Evolutionary conservation across 2,888 invertebrate species (phyloP).

Genomic region (Cryptocephalus moraei): DNA sequence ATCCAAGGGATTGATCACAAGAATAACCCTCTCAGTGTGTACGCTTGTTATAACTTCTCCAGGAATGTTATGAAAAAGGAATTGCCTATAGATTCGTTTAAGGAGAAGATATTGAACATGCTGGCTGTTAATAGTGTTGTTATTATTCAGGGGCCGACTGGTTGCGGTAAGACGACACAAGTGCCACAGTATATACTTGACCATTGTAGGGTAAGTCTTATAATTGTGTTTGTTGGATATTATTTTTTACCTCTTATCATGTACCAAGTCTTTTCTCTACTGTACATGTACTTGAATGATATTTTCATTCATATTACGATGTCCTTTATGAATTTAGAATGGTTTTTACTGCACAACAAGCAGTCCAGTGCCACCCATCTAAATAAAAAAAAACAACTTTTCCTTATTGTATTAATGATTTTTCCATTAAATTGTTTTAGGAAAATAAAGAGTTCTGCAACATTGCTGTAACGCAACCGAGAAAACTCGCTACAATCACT

Average conservation of each 20-base stretch:
- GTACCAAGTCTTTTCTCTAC: no score
- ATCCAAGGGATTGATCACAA: slow-evolving; percentile 11
- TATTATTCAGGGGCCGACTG: slow-evolving; percentile 86
- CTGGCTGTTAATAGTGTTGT: slow-evolving; percentile 63
- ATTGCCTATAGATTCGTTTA: slow-evolving; percentile 25
- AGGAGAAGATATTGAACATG: slow-evolving; percentile 47
- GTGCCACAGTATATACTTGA: slow-evolving; percentile 92
- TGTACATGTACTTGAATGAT: no score
- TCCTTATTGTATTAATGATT: no score
- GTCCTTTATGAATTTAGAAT: no score
- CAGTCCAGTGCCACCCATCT: no score
- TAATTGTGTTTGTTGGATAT: no score
- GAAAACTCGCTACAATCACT: slow-evolving; percentile 86
- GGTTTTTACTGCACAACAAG: no score
- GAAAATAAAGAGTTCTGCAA: slow-evolving; percentile 60
- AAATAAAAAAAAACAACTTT: no score
- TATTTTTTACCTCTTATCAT: no score
- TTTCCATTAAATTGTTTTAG: neutral
- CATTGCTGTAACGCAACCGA: slow-evolving; percentile 87
- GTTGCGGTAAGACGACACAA: slow-evolving; percentile 90
- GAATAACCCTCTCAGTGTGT: slow-evolving; percentile 17
- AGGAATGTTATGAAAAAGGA: slow-evolving; percentile 17
- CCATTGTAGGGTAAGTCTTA: slow-evolving; percentile 41
- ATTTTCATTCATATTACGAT: no score
- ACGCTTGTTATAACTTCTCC: slow-evolving; percentile 20